Evolutionary conservation across 2,797 vertebrate genomes (phyloP).

Genomic region (Aratinga solstitialis): DNA sequence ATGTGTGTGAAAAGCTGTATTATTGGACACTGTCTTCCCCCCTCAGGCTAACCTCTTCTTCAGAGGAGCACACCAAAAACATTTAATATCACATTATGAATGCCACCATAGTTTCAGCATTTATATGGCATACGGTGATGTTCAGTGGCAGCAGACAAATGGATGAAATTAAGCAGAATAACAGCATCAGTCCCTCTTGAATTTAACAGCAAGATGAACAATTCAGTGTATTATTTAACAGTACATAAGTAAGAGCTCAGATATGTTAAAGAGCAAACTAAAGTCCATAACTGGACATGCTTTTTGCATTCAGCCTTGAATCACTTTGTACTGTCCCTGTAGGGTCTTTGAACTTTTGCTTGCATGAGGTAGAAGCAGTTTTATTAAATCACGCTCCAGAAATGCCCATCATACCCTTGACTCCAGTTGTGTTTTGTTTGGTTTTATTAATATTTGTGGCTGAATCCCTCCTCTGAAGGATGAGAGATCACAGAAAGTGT

Average conservation of each 20-base stretch:
- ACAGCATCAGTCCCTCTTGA: background rate
- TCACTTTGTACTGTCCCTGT: background rate
- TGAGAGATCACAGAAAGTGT: background rate
- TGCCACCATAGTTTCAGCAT: slow-evolving; percentile 17
- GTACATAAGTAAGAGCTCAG: background rate
- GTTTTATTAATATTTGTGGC: background rate
- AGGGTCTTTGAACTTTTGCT: slow-evolving; percentile 14
- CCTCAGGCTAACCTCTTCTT: slow-evolving; percentile 12
- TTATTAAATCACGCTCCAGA: background rate
- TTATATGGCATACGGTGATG: background rate
- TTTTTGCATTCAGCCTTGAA: background rate
- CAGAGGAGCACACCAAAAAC: slow-evolving; percentile 6
- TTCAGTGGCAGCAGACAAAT: slow-evolving; percentile 36
- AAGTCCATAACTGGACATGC: background rate
- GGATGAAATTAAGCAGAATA: slow-evolving; percentile 46
- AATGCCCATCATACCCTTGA: background rate
- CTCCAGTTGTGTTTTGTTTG: background rate
- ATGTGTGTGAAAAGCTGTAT: slow-evolving; percentile 33
- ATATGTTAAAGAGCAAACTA: background rate
- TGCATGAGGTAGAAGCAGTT: background rate
- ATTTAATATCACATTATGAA: slow-evolving; percentile 54
- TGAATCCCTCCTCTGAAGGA: background rate
- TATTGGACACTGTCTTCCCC: slow-evolving; percentile 35
- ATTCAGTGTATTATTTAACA: background rate
- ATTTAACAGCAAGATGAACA: background rate